Conservation (phyloP, 2,797 vertebrate species). For the Buceros bicornis region DNA sequence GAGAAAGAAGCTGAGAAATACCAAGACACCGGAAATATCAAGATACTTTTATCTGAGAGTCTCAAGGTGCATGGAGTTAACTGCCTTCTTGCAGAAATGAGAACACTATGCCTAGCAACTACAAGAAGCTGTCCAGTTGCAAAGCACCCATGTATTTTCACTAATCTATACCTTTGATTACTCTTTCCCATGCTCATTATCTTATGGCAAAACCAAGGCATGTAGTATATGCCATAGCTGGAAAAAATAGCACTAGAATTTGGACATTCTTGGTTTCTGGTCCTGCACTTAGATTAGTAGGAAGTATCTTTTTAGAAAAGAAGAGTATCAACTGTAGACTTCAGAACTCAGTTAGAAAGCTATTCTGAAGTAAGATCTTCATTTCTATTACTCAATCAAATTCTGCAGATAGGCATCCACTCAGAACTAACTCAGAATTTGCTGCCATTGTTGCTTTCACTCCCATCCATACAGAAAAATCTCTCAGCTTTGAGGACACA, state of each 20-base stretch:
- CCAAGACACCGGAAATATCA: neutral
- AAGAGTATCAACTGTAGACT: neutral
- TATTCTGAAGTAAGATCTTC: neutral
- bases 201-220: neutral
- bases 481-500: neutral
- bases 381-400: neutral
- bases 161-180: neutral
- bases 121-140: neutral
- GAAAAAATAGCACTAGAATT: neutral
- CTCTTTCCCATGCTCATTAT: neutral
- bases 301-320: neutral
- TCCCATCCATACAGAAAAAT: neutral
- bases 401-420: neutral
- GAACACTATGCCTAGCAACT: neutral
- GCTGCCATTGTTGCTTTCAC: neutral
- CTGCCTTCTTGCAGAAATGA: neutral
- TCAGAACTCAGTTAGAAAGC: neutral
- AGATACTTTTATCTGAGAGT: neutral
- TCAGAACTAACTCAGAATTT: neutral
- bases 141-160: neutral
- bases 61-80: neutral
- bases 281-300: neutral
- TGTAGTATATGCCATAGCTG: neutral
- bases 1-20: neutral
- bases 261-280: neutral